Evolutionary conservation across 2,113 vertebrate species (phyloP), one percentile per base, ranked within the genome.

Genomic region (Seriola aureovittata): DNA sequence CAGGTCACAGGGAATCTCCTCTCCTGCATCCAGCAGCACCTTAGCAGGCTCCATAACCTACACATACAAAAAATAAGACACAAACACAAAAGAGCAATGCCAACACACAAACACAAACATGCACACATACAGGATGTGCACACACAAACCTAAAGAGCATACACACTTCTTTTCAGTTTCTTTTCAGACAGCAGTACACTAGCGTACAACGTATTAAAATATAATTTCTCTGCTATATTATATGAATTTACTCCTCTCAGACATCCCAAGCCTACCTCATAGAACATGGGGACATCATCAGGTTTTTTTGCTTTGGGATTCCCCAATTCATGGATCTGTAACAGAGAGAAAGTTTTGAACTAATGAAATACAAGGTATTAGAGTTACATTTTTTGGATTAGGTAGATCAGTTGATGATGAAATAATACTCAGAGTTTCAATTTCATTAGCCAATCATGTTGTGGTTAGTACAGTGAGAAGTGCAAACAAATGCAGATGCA

Each of bases 11-110:
- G 97, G 92, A 82, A 99, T 90, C 76, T 95, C 92, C 59, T 96
- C 93, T 84, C 95, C 96, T 8, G 66, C 89, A 64, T 96, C 96
- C 77, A 97, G 81, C 85, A 97, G 83, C 11, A 73, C 88, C 93
- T 97, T 91, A 90, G 97, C 97, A 71, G 88, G 70, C 74, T 95
- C 93, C 40, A 95, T 80, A 64, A 98, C 96, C 98, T 98, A 17
- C 19, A 74, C 3, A 54, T 7, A 36, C 29, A 71, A 82, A 38
- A 10, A 4, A 59, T 14, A 48, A 40, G 16, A 52, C 23, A 64
- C 32, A 62, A 32, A 25, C 29, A 64, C 23, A 65, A 34, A 29
- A 32, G 12, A 32, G n/a, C 19, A 29, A 73, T 48, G 42, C 23
- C 8, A 1, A 29, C 29, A 29, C 11, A 46, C 7, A n/a, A 17